Base-by-base conservation (phyloP, 1,140 invertebrate species). In the Leucophenga varia region DNA sequence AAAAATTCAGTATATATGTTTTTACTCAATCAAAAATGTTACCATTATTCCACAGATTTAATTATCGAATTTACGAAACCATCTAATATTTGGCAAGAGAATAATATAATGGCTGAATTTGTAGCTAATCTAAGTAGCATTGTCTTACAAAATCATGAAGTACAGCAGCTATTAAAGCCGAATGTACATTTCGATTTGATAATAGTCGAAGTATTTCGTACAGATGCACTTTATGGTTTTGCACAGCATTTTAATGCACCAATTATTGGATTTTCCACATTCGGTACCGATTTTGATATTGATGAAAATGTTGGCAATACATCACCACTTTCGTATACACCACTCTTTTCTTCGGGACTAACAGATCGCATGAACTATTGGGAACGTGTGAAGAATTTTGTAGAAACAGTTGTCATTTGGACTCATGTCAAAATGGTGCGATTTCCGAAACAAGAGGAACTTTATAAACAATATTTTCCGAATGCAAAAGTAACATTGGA, bases 311-410 rank as follows among this genome's bases (percentile, higher is more conserved):
- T 54, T 12, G 56, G 56, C 2, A 47, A 47, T 47, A 43, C 49
- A 34, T 36, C 52, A 19, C 52, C 52, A 17, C 10, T 32, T 9
- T 57, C 74, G 0, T 74, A 65, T 44, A 47, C 69, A 2, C 60
- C 67, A 2, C 45, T 61, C 30, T n/a, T 60, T 0, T 58, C 69
- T 10, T 43, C 56, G 1, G 5, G 40, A 2, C 64, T 55, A 42
- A 36, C 57, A 0, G 58, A 55, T 12, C 36, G 56, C 2, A 78
- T 79, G 76, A 59, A 44, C 8, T 72, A 77, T 19, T 49, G 10
- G 2, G 48, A 79, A 44, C 50, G 77, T 44, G 2, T 67, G 7
- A 19, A 44, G 8, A 79, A 79, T 43, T 19, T 54, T 9, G 10
- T 63, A 16, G n/a, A 37, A 6, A 16, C 22, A 32, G 7, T 57